These are phyloP conservation scores for Lepidostoma basale DNA, from an alignment of 1,140 invertebrate species.

Conservation along the genomic window DNA sequence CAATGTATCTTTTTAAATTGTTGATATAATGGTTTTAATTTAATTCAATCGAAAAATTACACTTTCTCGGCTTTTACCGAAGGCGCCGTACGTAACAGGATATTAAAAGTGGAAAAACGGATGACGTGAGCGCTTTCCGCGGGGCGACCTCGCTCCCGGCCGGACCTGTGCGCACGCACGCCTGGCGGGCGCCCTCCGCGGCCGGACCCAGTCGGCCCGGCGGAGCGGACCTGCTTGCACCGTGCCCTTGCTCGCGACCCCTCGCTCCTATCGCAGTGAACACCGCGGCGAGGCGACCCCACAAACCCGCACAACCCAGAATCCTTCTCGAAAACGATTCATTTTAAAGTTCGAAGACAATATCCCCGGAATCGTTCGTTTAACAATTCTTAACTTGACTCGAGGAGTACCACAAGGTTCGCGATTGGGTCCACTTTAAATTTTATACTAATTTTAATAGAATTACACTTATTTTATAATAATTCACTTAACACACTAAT, in stretches of 20 bases:
- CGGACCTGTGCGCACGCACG: slow-evolving; percentile 12
- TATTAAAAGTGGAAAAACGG: too few relatives aligned
- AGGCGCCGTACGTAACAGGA: background rate
- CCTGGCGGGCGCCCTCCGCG: background rate
- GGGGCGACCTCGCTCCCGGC: background rate
- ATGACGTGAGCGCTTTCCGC: too few relatives aligned
- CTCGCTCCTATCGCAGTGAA: background rate
- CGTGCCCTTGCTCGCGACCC: background rate
- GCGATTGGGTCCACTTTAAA: background rate
- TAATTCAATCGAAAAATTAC: background rate
- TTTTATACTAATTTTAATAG: too few relatives aligned
- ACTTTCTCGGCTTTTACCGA: background rate
- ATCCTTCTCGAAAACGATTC: background rate
- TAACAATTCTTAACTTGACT: too few relatives aligned
- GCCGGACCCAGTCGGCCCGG: slow-evolving; percentile 12
- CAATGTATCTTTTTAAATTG: background rate
- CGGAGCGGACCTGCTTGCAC: background rate
- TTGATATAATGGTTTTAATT: background rate
- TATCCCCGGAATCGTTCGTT: too few relatives aligned
- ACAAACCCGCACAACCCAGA: background rate
- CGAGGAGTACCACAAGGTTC: background rate
- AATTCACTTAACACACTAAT: too few relatives aligned
- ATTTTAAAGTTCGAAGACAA: background rate
- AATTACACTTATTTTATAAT: too few relatives aligned
- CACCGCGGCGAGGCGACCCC: background rate